A percentile compares a stretch with the other conserved stretches of the same genome.
Evolutionary conservation across 2,113 vertebrate species (phyloP).

Genomic region (Gobio gobio): DNA sequence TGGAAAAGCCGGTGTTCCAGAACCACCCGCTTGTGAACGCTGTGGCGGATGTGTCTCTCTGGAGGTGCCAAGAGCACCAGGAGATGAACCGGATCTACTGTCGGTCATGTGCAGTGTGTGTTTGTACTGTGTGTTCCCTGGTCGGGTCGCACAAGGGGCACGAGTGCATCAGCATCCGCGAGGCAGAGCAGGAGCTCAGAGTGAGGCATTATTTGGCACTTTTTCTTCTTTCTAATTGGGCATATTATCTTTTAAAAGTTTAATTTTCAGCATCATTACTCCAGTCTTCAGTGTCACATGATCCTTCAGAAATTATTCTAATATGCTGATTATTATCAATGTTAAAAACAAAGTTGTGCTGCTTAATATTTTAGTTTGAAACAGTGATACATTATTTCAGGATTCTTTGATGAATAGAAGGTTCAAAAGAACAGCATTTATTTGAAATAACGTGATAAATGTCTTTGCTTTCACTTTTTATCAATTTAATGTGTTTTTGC

Average conservation of each 20-base stretch:
- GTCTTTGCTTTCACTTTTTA: not conserved
- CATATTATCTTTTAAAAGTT: not conserved
- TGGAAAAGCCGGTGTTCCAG: conserved; percentile 76
- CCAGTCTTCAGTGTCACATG: not conserved
- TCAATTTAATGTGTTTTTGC: not conserved
- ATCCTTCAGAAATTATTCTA: not conserved
- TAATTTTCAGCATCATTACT: not conserved
- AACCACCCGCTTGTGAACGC: conserved; percentile 77
- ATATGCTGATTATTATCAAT: not conserved
- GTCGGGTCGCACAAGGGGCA: conserved; percentile 77
- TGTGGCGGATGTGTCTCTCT: conserved; percentile 71
- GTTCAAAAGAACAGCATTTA: not conserved
- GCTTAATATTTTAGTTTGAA: not conserved
- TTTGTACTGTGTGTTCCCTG: conserved; percentile 79
- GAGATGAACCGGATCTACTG: conserved; percentile 83
- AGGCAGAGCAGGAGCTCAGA: conserved; percentile 76
- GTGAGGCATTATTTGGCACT: conserved; percentile 57
- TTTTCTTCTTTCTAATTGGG: not conserved
- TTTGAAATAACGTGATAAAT: not conserved
- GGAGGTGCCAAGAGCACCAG: conserved; percentile 79
- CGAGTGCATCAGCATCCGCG: conserved; percentile 73
- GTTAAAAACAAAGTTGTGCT: not conserved
- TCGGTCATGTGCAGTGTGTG: conserved; percentile 71
- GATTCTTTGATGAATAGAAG: too few relatives aligned
- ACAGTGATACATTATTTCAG: too few relatives aligned